These are phyloP conservation scores for Geotrupes spiniger DNA, from an alignment of 2,888 invertebrate species.

Conservation along the genomic window DNA sequence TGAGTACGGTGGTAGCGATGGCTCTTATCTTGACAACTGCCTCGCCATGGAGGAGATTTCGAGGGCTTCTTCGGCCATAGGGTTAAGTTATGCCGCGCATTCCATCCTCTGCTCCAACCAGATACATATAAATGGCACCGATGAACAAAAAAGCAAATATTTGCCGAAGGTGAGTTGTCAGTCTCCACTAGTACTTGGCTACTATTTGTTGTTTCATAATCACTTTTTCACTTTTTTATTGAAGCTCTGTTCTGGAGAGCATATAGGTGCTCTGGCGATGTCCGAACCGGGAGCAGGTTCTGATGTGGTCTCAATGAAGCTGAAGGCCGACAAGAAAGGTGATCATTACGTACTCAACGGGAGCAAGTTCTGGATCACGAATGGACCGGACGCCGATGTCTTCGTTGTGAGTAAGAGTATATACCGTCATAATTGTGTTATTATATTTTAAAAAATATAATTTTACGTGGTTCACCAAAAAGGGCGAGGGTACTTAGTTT, in stretches of 20 bases:
- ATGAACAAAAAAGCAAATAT: conserved; percentile 89
- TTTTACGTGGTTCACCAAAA: too few species aligned
- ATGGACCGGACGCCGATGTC: conserved; percentile 94
- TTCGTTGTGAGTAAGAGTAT: conserved; percentile 77
- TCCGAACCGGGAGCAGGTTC: conserved; percentile 92
- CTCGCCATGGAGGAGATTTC: conserved; percentile 94
- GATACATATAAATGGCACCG: conserved; percentile 87
- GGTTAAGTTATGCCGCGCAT: conserved; percentile 92
- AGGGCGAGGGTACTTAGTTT: too few species aligned
- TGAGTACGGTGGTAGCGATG: conserved; percentile 91
- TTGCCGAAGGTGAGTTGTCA: conserved; percentile 73
- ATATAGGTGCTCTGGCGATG: conserved; percentile 95
- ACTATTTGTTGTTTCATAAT: background rate
- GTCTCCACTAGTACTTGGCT: background rate
- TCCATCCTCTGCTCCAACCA: conserved; percentile 98
- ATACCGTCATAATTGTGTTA: too few species aligned
- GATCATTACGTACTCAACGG: conserved; percentile 94
- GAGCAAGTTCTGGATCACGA: conserved; percentile 99
- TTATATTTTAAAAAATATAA: too few species aligned
- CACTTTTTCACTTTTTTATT: conserved; percentile 20
- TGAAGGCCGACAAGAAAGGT: conserved; percentile 82
- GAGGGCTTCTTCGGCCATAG: conserved; percentile 79
- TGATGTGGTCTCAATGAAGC: conserved; percentile 96
- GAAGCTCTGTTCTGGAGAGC: conserved; percentile 87
- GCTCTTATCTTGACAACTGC: conserved; percentile 87